Conservation (phyloP, 2,888 invertebrate genomes). For the Lypha dubia region DNA sequence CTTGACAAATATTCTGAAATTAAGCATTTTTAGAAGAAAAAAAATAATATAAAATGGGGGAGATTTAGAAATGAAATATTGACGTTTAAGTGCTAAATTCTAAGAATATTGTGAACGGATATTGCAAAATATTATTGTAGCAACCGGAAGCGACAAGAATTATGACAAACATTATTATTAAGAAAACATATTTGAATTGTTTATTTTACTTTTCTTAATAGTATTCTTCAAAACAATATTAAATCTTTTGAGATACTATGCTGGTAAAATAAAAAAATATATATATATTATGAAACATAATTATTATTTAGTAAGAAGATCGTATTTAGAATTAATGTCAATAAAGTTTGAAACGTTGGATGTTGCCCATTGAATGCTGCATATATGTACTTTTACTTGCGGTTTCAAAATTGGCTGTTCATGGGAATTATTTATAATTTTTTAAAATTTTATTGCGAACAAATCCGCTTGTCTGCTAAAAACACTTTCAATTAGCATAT, state of each 20-base stretch:
- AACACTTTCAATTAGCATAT: no score
- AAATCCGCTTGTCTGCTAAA: no score
- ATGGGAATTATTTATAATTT: no score
- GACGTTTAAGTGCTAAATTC: conserved; percentile 16
- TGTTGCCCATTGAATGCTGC: no score
- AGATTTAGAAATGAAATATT: conserved; percentile 31
- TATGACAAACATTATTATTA: conserved; percentile 22
- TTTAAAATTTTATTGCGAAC: no score
- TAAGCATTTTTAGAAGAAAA: not conserved
- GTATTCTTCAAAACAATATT: not conserved
- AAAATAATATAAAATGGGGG: no score
- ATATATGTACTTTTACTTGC: no score
- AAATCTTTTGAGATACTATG: not conserved
- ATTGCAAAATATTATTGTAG: conserved; percentile 62
- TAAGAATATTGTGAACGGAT: conserved; percentile 64
- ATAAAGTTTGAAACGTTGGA: not conserved
- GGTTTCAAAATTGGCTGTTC: no score
- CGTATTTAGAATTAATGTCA: not conserved
- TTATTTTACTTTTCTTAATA: conserved; percentile 2
- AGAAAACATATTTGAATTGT: conserved; percentile 27
- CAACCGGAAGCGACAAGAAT: conserved; percentile 66
- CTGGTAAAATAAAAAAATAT: not conserved
- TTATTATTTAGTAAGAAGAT: not conserved
- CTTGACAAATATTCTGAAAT: conserved; percentile 27
- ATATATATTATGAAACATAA: conserved; percentile 15